A percentile compares a stretch with the other conserved stretches of the same genome.
These are phyloP conservation scores for Carposina sasakii DNA, from an alignment of 1,140 invertebrate genomes.

Conservation along the genomic window DNA sequence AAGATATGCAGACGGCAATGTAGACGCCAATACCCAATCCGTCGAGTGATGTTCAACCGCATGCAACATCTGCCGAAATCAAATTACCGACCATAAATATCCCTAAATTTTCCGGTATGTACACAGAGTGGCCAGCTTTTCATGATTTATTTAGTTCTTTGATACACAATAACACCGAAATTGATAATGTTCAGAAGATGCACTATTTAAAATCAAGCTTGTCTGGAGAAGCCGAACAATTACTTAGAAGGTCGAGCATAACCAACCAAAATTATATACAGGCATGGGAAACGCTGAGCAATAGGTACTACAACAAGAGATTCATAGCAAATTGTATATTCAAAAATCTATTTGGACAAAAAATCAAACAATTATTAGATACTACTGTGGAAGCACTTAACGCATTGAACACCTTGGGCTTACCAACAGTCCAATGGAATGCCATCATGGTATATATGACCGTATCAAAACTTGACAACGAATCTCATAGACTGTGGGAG, in stretches of 20 bases:
- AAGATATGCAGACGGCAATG: not conserved
- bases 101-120: slow-evolving; percentile 11
- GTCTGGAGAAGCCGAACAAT: not conserved
- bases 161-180: slow-evolving; percentile 7
- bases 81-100: slow-evolving; percentile 11
- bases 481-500: slow-evolving; percentile 29
- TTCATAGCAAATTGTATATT: not conserved
- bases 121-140: slow-evolving; percentile 10
- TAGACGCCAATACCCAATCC: not conserved
- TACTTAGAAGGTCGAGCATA: not conserved
- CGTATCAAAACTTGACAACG: slow-evolving; percentile 26
- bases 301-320: not conserved
- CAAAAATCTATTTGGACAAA: not conserved
- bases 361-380: not conserved
- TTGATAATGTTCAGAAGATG: slow-evolving; percentile 17
- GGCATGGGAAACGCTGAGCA: not conserved
- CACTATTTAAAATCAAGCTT: slow-evolving; percentile 12
- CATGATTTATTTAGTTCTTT: slow-evolving; percentile 16
- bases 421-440: slow-evolving; percentile 2
- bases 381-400: not conserved
- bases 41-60: not conserved
- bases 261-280: slow-evolving; percentile 3
- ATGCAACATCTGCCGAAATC: not conserved
- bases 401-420: not conserved
- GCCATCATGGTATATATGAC: slow-evolving; percentile 19